Evolutionary conservation across 1,140 invertebrate genomes (phyloP).

Genomic region (Tetramorium alpestre): DNA sequence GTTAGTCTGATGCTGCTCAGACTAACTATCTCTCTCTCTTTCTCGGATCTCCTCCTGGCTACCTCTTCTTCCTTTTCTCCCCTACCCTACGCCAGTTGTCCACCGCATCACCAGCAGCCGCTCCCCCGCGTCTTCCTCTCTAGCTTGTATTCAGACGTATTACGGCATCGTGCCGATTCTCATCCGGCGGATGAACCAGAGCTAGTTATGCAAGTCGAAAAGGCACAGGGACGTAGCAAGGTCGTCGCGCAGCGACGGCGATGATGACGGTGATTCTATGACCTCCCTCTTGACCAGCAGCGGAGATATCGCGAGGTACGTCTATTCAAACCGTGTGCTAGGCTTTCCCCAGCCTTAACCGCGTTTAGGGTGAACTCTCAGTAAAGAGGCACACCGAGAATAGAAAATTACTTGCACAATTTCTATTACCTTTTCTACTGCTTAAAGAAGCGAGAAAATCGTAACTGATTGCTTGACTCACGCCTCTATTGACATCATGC

Average conservation of each 20-base stretch:
- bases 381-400: constrained; percentile 1
- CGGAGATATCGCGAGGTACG: not conserved
- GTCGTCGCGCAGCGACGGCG: constrained; percentile 25
- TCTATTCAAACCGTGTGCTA: not conserved
- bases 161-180: constrained; percentile 75
- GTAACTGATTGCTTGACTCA: not conserved
- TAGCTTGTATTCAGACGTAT: constrained; percentile 70
- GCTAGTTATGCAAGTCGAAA: constrained; percentile 75
- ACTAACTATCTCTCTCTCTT: constrained; percentile 56
- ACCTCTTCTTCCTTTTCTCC: constrained; percentile 32
- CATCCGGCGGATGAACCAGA: constrained; percentile 52
- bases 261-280: constrained; percentile 6
- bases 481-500: not conserved
- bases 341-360: not conserved
- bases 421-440: constrained; percentile 20
- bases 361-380: not conserved
- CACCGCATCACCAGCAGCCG: not conserved
- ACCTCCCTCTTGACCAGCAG: not conserved
- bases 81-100: constrained; percentile 19
- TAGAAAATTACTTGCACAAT: constrained; percentile 61
- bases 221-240: constrained; percentile 54
- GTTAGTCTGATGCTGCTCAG: constrained; percentile 73
- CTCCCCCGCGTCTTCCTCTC: not conserved
- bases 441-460: constrained; percentile 19
- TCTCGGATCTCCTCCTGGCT: constrained; percentile 42